A percentile compares a stretch with the other conserved stretches of the same genome.
Conservation (phyloP, 2,888 invertebrate species). For the Deilephila porcellus region DNA sequence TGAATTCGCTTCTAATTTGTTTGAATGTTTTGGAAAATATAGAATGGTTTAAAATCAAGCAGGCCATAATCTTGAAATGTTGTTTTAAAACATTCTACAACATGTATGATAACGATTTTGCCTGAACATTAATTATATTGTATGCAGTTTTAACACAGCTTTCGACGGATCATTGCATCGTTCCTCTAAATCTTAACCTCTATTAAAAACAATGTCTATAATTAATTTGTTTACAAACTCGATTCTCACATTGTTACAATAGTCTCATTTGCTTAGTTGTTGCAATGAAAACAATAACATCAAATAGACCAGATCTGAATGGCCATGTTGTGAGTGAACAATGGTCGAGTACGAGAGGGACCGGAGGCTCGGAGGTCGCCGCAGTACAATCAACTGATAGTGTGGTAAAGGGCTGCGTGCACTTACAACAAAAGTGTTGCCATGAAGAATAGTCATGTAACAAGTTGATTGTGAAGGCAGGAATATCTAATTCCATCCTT, state of each 20-base stretch:
- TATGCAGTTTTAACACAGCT: no score
- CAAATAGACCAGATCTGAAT: slow-evolving; percentile 13
- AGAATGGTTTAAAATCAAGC: no score
- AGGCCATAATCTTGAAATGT: no score
- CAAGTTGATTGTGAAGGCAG: no score
- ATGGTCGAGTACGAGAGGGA: not conserved
- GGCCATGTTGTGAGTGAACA: not conserved
- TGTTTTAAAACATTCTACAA: no score
- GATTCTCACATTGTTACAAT: slow-evolving; percentile 1
- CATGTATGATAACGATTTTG: no score
- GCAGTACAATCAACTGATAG: not conserved
- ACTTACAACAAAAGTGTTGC: not conserved
- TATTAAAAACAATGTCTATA: not conserved
- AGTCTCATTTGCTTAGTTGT: not conserved
- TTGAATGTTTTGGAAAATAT: no score
- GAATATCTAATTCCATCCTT: no score
- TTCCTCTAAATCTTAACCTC: not conserved
- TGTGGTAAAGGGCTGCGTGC: not conserved
- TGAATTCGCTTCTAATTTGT: no score
- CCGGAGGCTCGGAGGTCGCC: slow-evolving; percentile 8
- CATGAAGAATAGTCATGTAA: no score
- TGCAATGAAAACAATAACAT: slow-evolving; percentile 20
- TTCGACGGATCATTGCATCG: no score
- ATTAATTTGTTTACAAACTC: not conserved
- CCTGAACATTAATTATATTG: no score